A percentile compares a stretch with the other conserved stretches of the same genome.
Conservation (phyloP, 2,113 vertebrate species). For the Dasypus novemcinctus region DNA sequence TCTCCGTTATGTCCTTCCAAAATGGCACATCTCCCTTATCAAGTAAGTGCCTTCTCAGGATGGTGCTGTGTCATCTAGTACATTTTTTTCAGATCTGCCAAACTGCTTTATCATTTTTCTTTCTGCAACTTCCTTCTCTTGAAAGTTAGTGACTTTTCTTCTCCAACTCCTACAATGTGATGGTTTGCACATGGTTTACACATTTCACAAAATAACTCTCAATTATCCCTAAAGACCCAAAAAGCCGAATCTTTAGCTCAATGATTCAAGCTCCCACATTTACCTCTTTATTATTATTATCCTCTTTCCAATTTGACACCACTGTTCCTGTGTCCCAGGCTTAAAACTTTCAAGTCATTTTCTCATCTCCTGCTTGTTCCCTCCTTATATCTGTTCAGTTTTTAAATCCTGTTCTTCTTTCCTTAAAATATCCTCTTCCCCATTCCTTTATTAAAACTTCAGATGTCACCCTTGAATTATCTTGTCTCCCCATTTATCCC, state of each 20-base stretch:
- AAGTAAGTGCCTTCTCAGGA: too few relatives aligned
- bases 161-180: not conserved
- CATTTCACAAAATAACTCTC: not conserved
- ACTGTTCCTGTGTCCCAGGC: not conserved
- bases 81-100: not conserved
- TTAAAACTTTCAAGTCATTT: not conserved
- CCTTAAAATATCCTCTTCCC: not conserved
- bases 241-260: not conserved
- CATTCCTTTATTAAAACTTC: not conserved
- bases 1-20: not conserved
- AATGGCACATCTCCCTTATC: too few relatives aligned
- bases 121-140: not conserved
- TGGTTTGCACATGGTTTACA: not conserved
- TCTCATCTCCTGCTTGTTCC: not conserved
- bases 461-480: not conserved
- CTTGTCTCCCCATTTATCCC: not conserved
- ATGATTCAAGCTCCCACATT: not conserved
- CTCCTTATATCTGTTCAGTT: not conserved
- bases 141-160: not conserved
- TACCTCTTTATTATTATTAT: not conserved
- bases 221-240: not conserved
- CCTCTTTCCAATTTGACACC: not conserved
- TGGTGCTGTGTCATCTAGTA: not conserved
- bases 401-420: not conserved
- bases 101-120: not conserved